These are phyloP conservation scores for Dolichopus griseipennis DNA, from an alignment of 2,888 invertebrate genomes.

Conservation along the genomic window DNA sequence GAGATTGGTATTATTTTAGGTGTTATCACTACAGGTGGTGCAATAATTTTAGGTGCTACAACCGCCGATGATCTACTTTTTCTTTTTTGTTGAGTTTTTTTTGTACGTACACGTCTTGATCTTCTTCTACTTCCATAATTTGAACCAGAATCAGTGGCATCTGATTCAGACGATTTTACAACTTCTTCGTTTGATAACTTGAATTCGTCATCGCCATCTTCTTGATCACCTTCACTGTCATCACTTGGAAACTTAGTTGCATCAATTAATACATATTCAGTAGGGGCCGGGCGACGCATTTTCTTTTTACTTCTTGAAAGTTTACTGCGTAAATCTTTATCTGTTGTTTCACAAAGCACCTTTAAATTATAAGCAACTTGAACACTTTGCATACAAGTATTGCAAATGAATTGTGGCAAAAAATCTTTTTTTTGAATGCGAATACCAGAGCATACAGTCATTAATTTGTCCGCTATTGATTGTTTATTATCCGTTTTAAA, in stretches of 20 bases:
- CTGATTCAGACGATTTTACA: slow-evolving; percentile 32
- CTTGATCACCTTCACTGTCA: slow-evolving; percentile 27
- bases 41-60: not conserved
- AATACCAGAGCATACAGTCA: slow-evolving; percentile 40
- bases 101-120: slow-evolving; percentile 17
- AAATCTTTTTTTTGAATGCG: slow-evolving; percentile 40
- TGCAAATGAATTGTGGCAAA: slow-evolving; percentile 42
- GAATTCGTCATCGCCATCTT: slow-evolving; percentile 39
- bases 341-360: slow-evolving; percentile 39
- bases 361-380: slow-evolving; percentile 40
- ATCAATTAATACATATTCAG: slow-evolving; percentile 40
- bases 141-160: slow-evolving; percentile 31
- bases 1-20: not conserved
- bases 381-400: slow-evolving; percentile 37
- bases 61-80: not conserved
- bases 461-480: slow-evolving; percentile 40
- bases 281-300: slow-evolving; percentile 30
- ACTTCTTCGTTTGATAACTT: slow-evolving; percentile 38
- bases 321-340: slow-evolving; percentile 38
- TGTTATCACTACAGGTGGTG: not conserved
- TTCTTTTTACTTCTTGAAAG: slow-evolving; percentile 41
- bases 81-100: not conserved
- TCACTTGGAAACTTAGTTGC: slow-evolving; percentile 29
- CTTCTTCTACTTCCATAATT: slow-evolving; percentile 30
- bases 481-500: slow-evolving; percentile 34